These are phyloP conservation scores for Clarias fuscus DNA, from an alignment of 2,797 vertebrate species.

Conservation along the genomic window DNA sequence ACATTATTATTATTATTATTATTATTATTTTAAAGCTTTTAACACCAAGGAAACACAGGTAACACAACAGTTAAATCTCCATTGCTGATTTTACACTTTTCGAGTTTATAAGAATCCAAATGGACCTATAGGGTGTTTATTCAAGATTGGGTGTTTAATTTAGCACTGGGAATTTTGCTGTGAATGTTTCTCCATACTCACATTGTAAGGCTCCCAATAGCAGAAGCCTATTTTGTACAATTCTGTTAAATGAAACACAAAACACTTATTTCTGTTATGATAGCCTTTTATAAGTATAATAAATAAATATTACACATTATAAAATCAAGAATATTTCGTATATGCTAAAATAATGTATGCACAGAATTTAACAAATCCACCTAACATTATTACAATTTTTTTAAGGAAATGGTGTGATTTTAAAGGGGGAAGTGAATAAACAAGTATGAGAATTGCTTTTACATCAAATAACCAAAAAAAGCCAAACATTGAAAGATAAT, in stretches of 20 bases:
- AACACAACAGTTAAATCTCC: not conserved
- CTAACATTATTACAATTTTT: not conserved
- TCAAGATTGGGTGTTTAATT: no score
- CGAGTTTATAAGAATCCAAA: no score
- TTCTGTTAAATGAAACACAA: not conserved
- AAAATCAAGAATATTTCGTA: not conserved
- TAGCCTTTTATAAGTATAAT: not conserved
- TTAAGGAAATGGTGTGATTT: not conserved
- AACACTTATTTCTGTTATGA: not conserved
- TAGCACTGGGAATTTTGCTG: no score
- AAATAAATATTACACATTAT: not conserved
- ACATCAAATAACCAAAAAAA: not conserved
- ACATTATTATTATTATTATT: no score
- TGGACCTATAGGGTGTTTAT: no score
- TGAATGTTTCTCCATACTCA: not conserved
- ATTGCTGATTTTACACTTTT: no score
- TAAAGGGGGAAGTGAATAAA: not conserved
- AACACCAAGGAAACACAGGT: not conserved
- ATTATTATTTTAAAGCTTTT: not conserved
- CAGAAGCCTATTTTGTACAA: not conserved
- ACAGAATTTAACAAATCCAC: not conserved
- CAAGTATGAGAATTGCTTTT: not conserved
- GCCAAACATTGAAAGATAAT: not conserved
- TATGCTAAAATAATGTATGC: not conserved
- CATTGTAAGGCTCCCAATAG: not conserved